Evolutionary conservation across 1,140 invertebrate genomes (phyloP), one percentile per base, ranked within the genome.

Genomic region (Anthonomus grandis): DNA sequence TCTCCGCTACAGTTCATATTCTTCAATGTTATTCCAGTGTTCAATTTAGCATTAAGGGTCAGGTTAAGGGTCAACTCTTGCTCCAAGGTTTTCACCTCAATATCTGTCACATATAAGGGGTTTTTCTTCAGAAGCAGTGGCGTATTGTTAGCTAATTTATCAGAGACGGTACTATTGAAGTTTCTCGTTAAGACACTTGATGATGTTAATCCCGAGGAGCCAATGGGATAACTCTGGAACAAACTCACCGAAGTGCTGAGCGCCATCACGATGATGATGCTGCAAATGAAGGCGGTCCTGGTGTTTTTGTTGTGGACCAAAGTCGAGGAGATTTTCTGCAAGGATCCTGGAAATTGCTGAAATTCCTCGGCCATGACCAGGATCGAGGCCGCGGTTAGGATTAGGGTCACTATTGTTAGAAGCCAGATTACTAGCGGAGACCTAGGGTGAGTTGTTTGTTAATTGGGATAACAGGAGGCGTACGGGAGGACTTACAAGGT

Each of bases 311-410:
- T 83, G 59, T 85, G 83, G 1, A 87, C 86, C 46, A 95, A 71
- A 47, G 82, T 81, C 0, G 83, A 84, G 0, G 90, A 91, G 13
- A 86, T 81, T n/a, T 79, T 78, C 42, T 85, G 83, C 1, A 93
- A 71, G 36, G 74, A 78, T 13, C 75, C 74, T 1, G 86, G 83
- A 1, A 87, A 68, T 21, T 81, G 78, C 38, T 83, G 78, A 70
- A 91, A 90, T 72, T 93, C 90, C 67, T 92, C 90, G 1, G 89
- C 87, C 89, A 94, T 91, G 8, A 92, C 89, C 10, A 92, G 69
- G 6, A 89, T 71, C 31, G 88, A 84, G 3, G 85, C 86, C 0
- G 80, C 72, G 12, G 81, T 79, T 25, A 92, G 74, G 3, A 88
- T 69, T 1, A 87, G 48, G 0, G 89, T 88, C 49, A 87, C 84